Percentiles rank a stretch among this genome's conserved stretches.
phyloP scores from a whole-genome alignment of 2,113 vertebrate species.

The Ctenomys sociabilis region DNA sequence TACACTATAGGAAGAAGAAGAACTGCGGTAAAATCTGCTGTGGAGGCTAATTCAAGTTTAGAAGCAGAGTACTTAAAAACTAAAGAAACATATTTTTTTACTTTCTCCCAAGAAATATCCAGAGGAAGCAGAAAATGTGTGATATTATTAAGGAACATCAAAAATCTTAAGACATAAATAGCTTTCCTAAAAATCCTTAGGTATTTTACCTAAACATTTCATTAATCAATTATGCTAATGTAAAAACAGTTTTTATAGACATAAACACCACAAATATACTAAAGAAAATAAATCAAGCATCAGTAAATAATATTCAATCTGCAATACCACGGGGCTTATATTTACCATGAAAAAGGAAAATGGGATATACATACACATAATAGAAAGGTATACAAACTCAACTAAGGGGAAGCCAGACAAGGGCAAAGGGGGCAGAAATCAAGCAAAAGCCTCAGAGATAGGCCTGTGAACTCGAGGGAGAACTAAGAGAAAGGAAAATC shows the following conservation, averaged over 20 bases:
- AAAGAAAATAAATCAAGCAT: neutral
- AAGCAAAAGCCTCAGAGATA: neutral
- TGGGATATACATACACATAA: neutral
- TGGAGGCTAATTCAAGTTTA: conserved; percentile 7
- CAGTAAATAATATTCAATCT: neutral
- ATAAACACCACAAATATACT: neutral
- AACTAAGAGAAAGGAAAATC: neutral
- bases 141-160: neutral
- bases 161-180: neutral
- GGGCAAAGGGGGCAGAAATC: neutral
- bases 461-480: neutral
- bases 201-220: neutral
- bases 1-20: neutral
- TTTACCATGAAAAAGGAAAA: neutral
- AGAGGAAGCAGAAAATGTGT: neutral
- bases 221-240: neutral
- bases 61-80: neutral
- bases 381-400: neutral
- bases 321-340: neutral
- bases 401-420: neutral
- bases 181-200: neutral
- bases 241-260: neutral
- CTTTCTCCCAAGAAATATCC: neutral
- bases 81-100: neutral
- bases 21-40: conserved; percentile 5